phyloP scores from a whole-genome alignment of 2,113 vertebrate genomes.

The Clarias macrocephalus region DNA sequence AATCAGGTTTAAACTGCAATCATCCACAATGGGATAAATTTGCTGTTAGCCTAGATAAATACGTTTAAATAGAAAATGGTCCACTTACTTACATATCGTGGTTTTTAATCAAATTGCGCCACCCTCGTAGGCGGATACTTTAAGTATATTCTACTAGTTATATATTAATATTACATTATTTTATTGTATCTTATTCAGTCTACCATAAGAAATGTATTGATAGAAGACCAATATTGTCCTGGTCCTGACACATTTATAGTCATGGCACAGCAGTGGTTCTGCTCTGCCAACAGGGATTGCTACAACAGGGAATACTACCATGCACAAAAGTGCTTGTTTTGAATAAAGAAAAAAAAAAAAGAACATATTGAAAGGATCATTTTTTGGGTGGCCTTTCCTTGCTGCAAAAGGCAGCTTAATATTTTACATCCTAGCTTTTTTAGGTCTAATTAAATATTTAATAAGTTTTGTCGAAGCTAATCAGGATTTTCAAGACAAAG shows the following conservation, averaged over 20 bases:
- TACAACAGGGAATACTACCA: not conserved
- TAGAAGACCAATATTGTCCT: not conserved
- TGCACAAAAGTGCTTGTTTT: not conserved
- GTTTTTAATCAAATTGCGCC: too few relatives aligned
- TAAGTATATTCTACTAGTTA: too few relatives aligned
- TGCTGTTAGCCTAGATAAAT: too few relatives aligned
- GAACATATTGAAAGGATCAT: not conserved
- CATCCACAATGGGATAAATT: not conserved
- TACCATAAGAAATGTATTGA: not conserved
- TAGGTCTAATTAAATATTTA: slow-evolving; percentile 6
- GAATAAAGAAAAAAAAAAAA: not conserved
- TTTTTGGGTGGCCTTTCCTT: not conserved
- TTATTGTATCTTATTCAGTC: not conserved
- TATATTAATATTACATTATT: too few relatives aligned
- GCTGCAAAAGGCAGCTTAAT: not conserved
- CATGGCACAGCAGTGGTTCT: not conserved
- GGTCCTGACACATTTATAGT: not conserved
- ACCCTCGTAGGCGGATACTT: too few relatives aligned
- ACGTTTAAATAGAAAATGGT: too few relatives aligned
- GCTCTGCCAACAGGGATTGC: not conserved
- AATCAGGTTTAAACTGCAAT: not conserved
- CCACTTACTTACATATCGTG: too few relatives aligned
- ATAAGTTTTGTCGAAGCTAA: slow-evolving; percentile 4
- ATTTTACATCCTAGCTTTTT: not conserved
- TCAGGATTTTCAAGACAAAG: not conserved